These are phyloP conservation scores for Ctenopoma kingsleyae DNA, from an alignment of 2,797 vertebrate genomes.

Conservation along the genomic window DNA sequence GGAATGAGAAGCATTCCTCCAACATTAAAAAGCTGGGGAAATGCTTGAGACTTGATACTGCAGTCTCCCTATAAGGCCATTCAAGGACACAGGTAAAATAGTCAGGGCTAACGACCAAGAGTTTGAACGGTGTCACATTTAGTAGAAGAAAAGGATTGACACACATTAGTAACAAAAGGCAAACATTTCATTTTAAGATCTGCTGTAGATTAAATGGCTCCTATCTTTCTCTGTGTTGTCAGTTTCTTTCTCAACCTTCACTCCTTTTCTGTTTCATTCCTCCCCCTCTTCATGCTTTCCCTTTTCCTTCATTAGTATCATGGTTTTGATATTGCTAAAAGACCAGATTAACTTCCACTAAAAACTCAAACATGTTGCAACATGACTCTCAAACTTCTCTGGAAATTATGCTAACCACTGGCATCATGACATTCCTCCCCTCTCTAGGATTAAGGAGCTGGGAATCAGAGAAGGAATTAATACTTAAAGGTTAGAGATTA, in stretches of 20 bases:
- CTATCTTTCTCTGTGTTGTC: background rate
- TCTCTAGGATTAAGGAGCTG: conserved; percentile 27
- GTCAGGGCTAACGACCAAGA: background rate
- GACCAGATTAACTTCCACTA: conserved; percentile 7
- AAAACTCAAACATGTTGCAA: conserved; percentile 18
- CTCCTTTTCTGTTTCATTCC: background rate
- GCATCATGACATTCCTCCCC: conserved; percentile 17
- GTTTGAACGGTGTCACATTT: conserved; percentile 1
- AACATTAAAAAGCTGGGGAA: conserved; percentile 28
- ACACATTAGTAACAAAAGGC: background rate
- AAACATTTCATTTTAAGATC: background rate
- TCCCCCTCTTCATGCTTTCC: background rate
- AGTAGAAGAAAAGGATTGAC: background rate
- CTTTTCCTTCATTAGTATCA: background rate
- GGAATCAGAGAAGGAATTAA: conserved; percentile 48
- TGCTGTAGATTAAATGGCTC: background rate
- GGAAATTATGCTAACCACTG: conserved; percentile 14
- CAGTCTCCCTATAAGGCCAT: background rate
- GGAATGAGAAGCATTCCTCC: conserved; percentile 48
- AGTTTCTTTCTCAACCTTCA: background rate
- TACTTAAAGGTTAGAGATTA: conserved; percentile 44
- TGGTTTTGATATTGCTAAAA: background rate
- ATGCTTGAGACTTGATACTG: conserved; percentile 7
- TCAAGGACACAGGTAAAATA: conserved; percentile 4
- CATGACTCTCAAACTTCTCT: conserved; percentile 15